phyloP scores from a whole-genome alignment of 2,888 invertebrate genomes.

The Oeneis ivallda region DNA sequence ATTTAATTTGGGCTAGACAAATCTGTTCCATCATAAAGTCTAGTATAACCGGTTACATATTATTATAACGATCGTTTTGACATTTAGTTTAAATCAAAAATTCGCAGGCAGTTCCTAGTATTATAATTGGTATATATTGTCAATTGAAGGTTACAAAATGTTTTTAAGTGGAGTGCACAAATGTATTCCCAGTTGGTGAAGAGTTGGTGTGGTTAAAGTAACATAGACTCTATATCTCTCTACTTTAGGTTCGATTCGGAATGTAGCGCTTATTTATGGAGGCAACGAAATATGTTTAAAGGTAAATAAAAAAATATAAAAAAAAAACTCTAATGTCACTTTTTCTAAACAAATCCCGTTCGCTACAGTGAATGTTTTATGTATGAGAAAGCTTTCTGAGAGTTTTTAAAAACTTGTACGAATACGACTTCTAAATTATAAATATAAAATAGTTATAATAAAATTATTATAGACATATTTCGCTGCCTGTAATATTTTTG shows the following conservation, averaged over 20 bases:
- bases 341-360: background rate
- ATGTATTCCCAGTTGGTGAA: conserved; percentile 3
- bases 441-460: background rate
- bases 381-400: too few relatives aligned
- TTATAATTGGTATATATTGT: background rate
- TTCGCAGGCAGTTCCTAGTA: conserved; percentile 3
- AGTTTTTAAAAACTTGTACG: too few relatives aligned
- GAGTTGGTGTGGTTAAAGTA: conserved; percentile 15
- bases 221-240: conserved; percentile 21
- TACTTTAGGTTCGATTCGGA: conserved; percentile 22
- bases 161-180: background rate
- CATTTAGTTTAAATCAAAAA: background rate
- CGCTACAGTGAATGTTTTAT: too few relatives aligned
- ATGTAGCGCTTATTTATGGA: conserved; percentile 20
- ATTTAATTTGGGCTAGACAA: too few relatives aligned
- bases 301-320: too few relatives aligned
- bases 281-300: conserved; percentile 22
- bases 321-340: background rate
- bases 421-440: background rate
- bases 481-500: conserved; percentile 16
- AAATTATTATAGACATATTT: conserved; percentile 20
- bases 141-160: background rate
- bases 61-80: too few relatives aligned
- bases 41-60: too few relatives aligned
- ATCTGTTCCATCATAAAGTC: too few relatives aligned